phyloP scores from a whole-genome alignment of 2,113 vertebrate species.

The Marmota monax region DNA sequence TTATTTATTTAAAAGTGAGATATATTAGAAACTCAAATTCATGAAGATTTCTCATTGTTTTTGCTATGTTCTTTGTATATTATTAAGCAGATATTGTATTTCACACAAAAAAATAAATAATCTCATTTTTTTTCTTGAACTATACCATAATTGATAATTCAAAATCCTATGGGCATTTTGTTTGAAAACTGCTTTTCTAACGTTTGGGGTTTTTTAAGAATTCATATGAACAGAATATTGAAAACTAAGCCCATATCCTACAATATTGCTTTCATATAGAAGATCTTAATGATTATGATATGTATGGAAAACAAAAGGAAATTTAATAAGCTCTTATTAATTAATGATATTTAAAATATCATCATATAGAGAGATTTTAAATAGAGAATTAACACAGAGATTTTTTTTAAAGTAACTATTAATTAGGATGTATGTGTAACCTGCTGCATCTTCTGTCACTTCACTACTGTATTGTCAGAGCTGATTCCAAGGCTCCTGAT shows the following conservation, averaged over 20 bases:
- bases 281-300: not conserved
- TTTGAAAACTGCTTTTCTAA: not conserved
- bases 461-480: not conserved
- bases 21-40: not conserved
- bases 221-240: not conserved
- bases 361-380: too few relatives aligned
- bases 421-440: not conserved
- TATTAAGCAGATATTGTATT: not conserved
- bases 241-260: not conserved
- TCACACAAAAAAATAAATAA: not conserved
- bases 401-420: not conserved
- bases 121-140: not conserved
- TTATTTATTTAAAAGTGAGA: slow-evolving; percentile 16
- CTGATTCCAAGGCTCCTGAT: not conserved
- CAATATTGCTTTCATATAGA: not conserved
- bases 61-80: not conserved
- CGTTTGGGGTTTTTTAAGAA: not conserved
- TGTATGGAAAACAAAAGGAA: not conserved
- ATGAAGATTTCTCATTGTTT: not conserved
- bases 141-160: not conserved
- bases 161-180: not conserved
- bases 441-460: not conserved
- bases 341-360: not conserved
- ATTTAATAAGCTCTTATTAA: not conserved
- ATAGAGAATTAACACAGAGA: not conserved